Evolutionary conservation across 2,797 vertebrate species (phyloP).

Genomic region (Falco cherrug): DNA sequence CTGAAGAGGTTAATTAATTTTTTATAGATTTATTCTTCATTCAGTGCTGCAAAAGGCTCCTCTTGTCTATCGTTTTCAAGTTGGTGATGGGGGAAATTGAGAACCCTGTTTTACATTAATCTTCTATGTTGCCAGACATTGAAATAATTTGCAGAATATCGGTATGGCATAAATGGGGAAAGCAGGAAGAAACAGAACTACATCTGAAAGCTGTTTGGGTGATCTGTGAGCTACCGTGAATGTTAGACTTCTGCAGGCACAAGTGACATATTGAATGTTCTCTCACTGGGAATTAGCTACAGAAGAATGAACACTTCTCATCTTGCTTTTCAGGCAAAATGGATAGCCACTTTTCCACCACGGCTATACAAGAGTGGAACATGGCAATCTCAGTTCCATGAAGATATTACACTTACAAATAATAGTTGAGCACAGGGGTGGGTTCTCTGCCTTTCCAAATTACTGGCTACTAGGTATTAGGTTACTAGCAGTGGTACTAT

Average conservation of each 20-base stretch:
- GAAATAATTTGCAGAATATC: slow-evolving; percentile 21
- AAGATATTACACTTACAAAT: not conserved
- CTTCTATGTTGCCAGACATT: not conserved
- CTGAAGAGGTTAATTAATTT: slow-evolving; percentile 76
- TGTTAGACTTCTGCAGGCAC: not conserved
- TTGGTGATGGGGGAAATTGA: slow-evolving; percentile 58
- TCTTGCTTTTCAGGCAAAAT: not conserved
- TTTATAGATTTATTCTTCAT: slow-evolving; percentile 74
- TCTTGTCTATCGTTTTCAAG: slow-evolving; percentile 52
- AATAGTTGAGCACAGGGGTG: not conserved
- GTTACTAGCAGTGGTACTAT: not conserved
- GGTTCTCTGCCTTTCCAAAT: not conserved
- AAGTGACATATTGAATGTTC: not conserved
- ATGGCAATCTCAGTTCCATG: not conserved
- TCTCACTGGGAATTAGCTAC: not conserved
- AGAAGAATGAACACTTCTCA: not conserved
- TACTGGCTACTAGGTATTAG: not conserved
- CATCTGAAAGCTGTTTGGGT: not conserved
- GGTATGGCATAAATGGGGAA: not conserved
- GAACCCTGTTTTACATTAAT: slow-evolving; percentile 57
- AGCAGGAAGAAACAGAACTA: not conserved
- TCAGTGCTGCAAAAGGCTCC: slow-evolving; percentile 51
- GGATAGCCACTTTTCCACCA: not conserved
- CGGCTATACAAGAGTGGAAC: not conserved
- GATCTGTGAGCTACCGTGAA: not conserved